A percentile compares a stretch with the other conserved stretches of the same genome.
Conservation (phyloP, 2,113 vertebrate genomes). For the Gymnarchus niloticus region DNA sequence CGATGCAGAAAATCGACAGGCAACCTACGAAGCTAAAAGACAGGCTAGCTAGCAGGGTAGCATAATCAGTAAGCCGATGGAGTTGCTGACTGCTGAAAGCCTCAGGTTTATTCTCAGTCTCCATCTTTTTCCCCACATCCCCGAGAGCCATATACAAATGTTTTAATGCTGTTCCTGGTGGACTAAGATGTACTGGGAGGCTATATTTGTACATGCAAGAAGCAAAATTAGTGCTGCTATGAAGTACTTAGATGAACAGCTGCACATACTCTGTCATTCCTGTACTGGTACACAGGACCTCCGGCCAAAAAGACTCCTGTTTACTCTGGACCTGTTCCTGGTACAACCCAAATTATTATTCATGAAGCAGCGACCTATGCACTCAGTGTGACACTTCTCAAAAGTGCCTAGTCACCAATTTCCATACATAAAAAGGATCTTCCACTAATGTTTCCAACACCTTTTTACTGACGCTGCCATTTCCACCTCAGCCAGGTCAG, state of each 20-base stretch:
- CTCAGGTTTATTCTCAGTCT: not conserved
- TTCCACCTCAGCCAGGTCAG: not conserved
- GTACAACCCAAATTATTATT: not conserved
- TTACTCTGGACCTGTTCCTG: not conserved
- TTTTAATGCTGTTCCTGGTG: not conserved
- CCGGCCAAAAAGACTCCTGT: not conserved
- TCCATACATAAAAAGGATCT: slow-evolving; percentile 26
- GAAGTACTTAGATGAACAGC: not conserved
- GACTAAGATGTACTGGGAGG: not conserved
- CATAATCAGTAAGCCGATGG: too few species aligned
- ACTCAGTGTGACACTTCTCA: not conserved
- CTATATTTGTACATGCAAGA: not conserved
- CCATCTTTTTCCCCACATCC: not conserved
- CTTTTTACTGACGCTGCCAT: not conserved
- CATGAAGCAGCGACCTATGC: not conserved
- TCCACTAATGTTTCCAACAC: slow-evolving; percentile 15
- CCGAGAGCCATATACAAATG: not conserved
- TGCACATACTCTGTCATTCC: not conserved
- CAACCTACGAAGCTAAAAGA: not conserved
- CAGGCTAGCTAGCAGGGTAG: not conserved
- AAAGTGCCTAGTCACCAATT: slow-evolving; percentile 10
- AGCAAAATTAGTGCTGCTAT: not conserved
- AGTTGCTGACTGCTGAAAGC: not conserved
- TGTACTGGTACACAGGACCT: not conserved
- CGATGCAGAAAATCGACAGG: not conserved